Percentiles rank a stretch among this genome's conserved stretches.
Conservation (phyloP, 2,888 invertebrate genomes). For the Drosophila borealis region DNA sequence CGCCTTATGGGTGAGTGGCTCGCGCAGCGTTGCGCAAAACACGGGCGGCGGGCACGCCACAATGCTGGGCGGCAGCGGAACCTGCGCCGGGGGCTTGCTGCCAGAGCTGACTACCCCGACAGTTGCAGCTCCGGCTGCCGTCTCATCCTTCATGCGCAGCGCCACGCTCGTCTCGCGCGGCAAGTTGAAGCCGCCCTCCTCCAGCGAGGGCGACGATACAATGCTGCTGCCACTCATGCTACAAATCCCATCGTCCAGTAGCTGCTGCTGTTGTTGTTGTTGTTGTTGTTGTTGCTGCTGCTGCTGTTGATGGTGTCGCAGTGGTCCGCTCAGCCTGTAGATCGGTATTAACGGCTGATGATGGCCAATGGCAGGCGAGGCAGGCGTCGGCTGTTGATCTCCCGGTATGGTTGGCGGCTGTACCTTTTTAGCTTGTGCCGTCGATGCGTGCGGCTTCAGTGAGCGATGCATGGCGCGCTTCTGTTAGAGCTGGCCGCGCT, state of each 20-base stretch:
- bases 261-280: slow-evolving; percentile 52
- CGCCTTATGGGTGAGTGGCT: slow-evolving; percentile 90
- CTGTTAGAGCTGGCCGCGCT: slow-evolving; percentile 77
- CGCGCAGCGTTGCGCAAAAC: slow-evolving; percentile 86
- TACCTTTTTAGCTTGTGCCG: slow-evolving; percentile 95
- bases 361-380: slow-evolving; percentile 54
- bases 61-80: slow-evolving; percentile 83
- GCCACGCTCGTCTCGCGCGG: slow-evolving; percentile 84
- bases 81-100: slow-evolving; percentile 84
- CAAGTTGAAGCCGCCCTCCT: slow-evolving; percentile 85
- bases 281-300: slow-evolving; percentile 47
- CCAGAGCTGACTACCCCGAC: slow-evolving; percentile 31
- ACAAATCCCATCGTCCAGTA: slow-evolving; percentile 79
- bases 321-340: slow-evolving; percentile 80
- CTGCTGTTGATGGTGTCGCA: slow-evolving; percentile 74
- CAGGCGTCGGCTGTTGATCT: slow-evolving; percentile 86
- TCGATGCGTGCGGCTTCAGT: slow-evolving; percentile 92
- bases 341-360: slow-evolving; percentile 80
- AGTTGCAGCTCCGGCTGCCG: slow-evolving; percentile 74
- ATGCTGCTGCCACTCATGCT: slow-evolving; percentile 84
- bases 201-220: slow-evolving; percentile 85
- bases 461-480: slow-evolving; percentile 92
- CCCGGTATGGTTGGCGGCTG: slow-evolving; percentile 94
- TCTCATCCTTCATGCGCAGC: slow-evolving; percentile 83
- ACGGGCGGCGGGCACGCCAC: slow-evolving; percentile 88